phyloP scores from a whole-genome alignment of 2,888 invertebrate genomes.

The Magallana nippona region DNA sequence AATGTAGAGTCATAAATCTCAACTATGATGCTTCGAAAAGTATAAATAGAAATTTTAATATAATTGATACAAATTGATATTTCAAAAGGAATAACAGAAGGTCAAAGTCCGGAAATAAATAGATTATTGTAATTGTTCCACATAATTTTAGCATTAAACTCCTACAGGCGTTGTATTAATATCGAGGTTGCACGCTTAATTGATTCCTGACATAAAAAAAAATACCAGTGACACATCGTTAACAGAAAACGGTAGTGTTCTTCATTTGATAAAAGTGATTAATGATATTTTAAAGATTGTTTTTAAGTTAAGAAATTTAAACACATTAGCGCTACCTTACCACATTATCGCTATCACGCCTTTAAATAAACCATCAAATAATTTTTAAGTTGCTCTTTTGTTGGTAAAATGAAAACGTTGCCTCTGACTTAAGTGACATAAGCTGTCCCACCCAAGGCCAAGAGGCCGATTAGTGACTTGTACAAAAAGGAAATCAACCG shows the following conservation, averaged over 20 bases:
- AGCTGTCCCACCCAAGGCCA: conserved; percentile 23
- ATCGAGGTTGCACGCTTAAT: conserved; percentile 18
- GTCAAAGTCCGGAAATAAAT: background rate
- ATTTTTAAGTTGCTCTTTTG: background rate
- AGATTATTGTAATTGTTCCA: background rate
- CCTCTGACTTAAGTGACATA: conserved; percentile 9
- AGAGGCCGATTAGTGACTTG: conserved; percentile 16
- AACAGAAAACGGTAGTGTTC: background rate
- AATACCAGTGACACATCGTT: background rate
- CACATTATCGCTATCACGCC: background rate
- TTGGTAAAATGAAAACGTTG: background rate
- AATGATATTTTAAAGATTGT: background rate
- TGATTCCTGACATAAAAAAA: background rate
- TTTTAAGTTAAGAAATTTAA: background rate
- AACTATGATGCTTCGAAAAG: too few species aligned
- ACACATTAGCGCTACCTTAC: background rate
- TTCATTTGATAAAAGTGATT: conserved; percentile 20
- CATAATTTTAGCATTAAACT: background rate
- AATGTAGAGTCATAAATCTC: too few species aligned
- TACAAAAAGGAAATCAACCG: conserved; percentile 20
- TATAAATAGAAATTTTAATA: too few species aligned
- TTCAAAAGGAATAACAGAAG: too few species aligned
- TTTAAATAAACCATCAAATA: too few species aligned
- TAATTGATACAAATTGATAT: too few species aligned
- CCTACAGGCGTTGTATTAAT: conserved; percentile 9